A percentile compares a stretch with the other conserved stretches of the same genome.
phyloP scores from a whole-genome alignment of 2,113 vertebrate species.

The Chamaetylas fuelleborni region DNA sequence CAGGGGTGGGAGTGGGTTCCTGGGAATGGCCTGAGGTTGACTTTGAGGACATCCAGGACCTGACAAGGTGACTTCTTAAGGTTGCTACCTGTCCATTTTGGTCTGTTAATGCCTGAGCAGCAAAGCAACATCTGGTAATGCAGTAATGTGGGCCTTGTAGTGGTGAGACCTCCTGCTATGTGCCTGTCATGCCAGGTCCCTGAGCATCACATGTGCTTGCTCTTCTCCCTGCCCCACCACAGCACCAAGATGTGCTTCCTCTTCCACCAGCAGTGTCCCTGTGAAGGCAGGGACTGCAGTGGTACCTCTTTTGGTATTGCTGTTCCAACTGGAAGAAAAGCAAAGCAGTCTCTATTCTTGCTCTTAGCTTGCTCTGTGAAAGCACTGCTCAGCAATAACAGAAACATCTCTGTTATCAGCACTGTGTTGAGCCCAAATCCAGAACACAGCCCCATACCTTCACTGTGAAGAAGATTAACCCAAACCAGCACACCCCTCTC shows the following conservation, averaged over 20 bases:
- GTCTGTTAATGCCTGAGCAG: not conserved
- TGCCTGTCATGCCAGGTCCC: not conserved
- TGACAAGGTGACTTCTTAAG: not conserved
- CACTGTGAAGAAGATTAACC: not conserved
- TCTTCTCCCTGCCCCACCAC: not conserved
- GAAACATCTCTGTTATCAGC: not conserved
- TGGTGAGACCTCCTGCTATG: not conserved
- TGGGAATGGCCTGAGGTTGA: not conserved
- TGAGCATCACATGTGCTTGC: rapidly evolving
- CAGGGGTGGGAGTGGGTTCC: not conserved
- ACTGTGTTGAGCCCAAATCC: not conserved
- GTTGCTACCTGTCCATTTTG: not conserved
- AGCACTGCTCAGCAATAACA: not conserved
- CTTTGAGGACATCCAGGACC: not conserved
- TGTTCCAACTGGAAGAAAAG: not conserved
- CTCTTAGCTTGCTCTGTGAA: not conserved
- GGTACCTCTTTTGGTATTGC: not conserved
- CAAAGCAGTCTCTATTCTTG: not conserved
- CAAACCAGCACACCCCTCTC: not conserved
- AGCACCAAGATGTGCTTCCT: not conserved
- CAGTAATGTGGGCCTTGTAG: not conserved
- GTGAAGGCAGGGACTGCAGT: not conserved
- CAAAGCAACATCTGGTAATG: not conserved
- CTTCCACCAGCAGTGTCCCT: not conserved
- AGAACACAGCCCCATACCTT: not conserved